Base-by-base conservation (phyloP, 2,888 invertebrate species). In the Lysandra coridon region DNA sequence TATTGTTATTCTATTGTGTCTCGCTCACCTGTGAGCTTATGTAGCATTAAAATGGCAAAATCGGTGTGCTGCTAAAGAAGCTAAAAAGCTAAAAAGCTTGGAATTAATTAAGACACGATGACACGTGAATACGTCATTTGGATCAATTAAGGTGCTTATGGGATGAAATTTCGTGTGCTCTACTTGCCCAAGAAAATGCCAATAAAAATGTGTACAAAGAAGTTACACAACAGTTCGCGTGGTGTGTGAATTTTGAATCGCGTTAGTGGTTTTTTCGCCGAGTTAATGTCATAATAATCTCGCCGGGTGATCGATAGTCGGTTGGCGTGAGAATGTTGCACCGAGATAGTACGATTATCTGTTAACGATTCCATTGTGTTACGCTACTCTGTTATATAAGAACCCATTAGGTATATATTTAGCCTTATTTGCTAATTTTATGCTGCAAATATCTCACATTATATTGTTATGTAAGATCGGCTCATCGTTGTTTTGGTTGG, bases 251-350 rank as follows among this genome's bases (percentile, higher is more conserved):
- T 78, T 78, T 49, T 79, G 79, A 78, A 79, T 79, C 78, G 79
- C 79, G 74, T 80, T 80, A 74, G 4, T 53, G 75, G 14, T 33
- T 80, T 82, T 80, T 80, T 81, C 79, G 79, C 78, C 80, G 77
- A 81, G 78, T 80, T 76, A 81, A 81, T 81, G 80, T 74, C 79
- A 81, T 80, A 82, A 81, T 80, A 76, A 76, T 76, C 76, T 76
- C 53, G 12, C 78, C 73, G 79, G 80, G 81, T 85, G 84, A 86
- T 85, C 82, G 84, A 84, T 84, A 83, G 84, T 80, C 74, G 33
- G 82, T 81, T 83, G 80, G 80, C 83, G 83, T 83, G 84, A 83
- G 82, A 83, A 82, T 78, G 76, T 73, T 78, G 75, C 62, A 62
- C 60, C 78, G 73, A 78, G 78, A 79, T 79, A 37, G 57, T n/a